A percentile compares a stretch with the other conserved stretches of the same genome.
phyloP scores from a whole-genome alignment of 2,888 invertebrate genomes.

The Siphonodentalium dalli region DNA sequence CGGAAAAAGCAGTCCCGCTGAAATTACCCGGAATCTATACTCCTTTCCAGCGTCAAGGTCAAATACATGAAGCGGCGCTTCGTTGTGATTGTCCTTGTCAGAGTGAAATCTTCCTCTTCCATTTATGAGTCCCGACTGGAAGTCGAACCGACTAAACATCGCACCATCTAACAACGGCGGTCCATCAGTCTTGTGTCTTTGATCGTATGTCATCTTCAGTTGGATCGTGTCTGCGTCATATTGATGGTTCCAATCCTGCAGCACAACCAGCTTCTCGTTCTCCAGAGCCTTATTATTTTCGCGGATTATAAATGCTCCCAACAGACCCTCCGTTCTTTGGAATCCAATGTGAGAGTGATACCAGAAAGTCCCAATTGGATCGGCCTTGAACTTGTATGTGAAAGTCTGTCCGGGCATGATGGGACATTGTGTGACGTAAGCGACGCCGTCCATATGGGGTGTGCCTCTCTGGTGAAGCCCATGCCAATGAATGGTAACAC shows the following conservation, averaged over 20 bases:
- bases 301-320: constrained; percentile 34
- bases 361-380: constrained; percentile 32
- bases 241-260: constrained; percentile 41
- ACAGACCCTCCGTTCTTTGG: constrained; percentile 34
- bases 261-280: constrained; percentile 30
- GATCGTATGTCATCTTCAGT: constrained; percentile 4
- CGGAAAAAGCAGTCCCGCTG: constrained; percentile 34
- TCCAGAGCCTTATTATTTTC: not conserved
- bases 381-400: constrained; percentile 34
- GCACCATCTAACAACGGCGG: constrained; percentile 11
- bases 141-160: constrained; percentile 7
- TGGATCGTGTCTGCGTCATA: constrained; percentile 21
- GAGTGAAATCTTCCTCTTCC: constrained; percentile 38
- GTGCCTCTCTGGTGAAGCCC: constrained; percentile 39
- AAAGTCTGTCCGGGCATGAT: constrained; percentile 34
- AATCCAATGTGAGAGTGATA: constrained; percentile 37
- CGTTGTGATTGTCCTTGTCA: constrained; percentile 9
- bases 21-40: constrained; percentile 44
- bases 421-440: constrained; percentile 44
- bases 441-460: constrained; percentile 46
- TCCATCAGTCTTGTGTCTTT: not conserved
- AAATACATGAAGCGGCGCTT: constrained; percentile 24
- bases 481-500: constrained; percentile 41
- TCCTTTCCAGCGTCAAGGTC: constrained; percentile 12
- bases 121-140: constrained; percentile 41